Base-by-base conservation (phyloP, 2,888 invertebrate species). In the Steinernema scapterisci region DNA sequence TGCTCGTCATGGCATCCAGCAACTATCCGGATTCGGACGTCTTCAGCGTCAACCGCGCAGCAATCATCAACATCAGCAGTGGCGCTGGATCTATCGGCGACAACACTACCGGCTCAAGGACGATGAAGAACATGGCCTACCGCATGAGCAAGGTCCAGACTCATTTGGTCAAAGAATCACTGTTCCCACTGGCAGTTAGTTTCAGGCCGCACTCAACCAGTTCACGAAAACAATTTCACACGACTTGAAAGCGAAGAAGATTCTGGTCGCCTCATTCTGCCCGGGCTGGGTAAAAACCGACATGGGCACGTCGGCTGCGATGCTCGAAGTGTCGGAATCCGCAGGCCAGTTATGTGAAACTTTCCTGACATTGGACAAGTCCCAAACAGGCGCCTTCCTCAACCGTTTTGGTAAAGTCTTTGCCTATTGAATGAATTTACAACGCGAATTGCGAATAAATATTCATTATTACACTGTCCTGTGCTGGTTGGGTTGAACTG, bases 141-240 rank as follows among this genome's bases (percentile, higher is more conserved):
- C 16, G 48, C 5, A 48, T 48, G 48, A 7, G 6, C 3, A 48
- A 48, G 48, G 48, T 48, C n/a, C n/a, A n/a, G n/a, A n/a, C n/a
- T n/a, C n/a, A n/a, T n/a, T n/a, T n/a, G n/a, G n/a, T n/a, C n/a
- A n/a, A n/a, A n/a, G n/a, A n/a, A n/a, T n/a, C n/a, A n/a, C 9
- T 38, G 38, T 9, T 38, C 9, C 38, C 9, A 38, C 9, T 38
- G 5, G 38, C 38, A 6, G 38, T 38, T 38, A 38, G 38, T 38
- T 78, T 74, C 43, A 82, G 72, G 76, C 83, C 0, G 84, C 84
- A 19, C 73, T 84, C 51, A 84, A 83, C 52, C 79, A 80, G 72
- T 78, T 82, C 56, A 77, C 79, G 44, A 80, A 77, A 70, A 79
- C 78, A 1, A 52, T 81, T 6, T 21, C 70, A 2, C 27, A 43